Conservation (phyloP, 2,888 invertebrate genomes). For the Coenonympha glycerion region DNA sequence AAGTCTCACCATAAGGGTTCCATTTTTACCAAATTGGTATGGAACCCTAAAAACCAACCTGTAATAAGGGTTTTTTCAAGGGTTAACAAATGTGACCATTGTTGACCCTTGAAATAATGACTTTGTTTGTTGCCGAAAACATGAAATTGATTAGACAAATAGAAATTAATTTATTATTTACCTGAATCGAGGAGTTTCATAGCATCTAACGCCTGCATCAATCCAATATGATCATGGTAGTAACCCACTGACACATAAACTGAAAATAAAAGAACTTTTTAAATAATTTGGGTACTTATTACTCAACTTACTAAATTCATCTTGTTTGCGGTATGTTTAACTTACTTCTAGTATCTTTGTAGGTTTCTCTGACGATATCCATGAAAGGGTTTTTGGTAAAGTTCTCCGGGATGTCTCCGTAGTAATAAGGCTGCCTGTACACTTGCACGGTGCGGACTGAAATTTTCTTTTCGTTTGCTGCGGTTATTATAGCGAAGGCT, state of each 20-base stretch:
- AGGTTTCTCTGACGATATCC: constrained; percentile 87
- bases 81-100: too few relatives aligned
- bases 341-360: constrained; percentile 92
- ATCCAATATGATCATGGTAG: constrained; percentile 91
- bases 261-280: constrained; percentile 57
- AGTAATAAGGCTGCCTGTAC: constrained; percentile 78
- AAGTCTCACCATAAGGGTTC: too few relatives aligned
- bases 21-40: too few relatives aligned
- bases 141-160: too few relatives aligned
- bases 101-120: too few relatives aligned
- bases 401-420: constrained; percentile 78
- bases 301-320: too few relatives aligned
- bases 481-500: constrained; percentile 84
- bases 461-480: constrained; percentile 82
- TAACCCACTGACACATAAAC: constrained; percentile 94
- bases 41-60: too few relatives aligned
- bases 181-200: constrained; percentile 87
- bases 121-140: too few relatives aligned
- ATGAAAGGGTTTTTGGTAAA: constrained; percentile 91
- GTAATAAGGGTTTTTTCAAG: too few relatives aligned
- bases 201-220: constrained; percentile 91
- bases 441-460: constrained; percentile 77
- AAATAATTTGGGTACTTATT: not conserved
- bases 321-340: too few relatives aligned
- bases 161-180: constrained; percentile 46